These are phyloP conservation scores for Gambelia wislizenii DNA, from an alignment of 2,797 vertebrate genomes.

Conservation along the genomic window DNA sequence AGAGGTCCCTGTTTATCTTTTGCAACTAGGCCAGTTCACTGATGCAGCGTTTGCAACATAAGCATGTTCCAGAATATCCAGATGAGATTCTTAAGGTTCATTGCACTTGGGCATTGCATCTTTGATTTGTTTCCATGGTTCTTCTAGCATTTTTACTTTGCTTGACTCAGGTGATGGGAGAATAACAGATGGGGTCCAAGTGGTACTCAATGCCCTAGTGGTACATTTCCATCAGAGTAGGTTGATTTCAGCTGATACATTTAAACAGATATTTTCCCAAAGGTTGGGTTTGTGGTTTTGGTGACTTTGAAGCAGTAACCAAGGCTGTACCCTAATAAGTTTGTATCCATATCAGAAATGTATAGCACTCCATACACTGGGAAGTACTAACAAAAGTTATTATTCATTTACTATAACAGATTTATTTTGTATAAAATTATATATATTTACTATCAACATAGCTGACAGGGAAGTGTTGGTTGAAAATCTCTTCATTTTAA, in stretches of 20 bases:
- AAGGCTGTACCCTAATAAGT: background rate
- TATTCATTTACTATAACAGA: no score
- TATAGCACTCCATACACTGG: no score
- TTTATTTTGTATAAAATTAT: background rate
- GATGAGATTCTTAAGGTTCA: conserved; percentile 48
- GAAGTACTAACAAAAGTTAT: background rate
- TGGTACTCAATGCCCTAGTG: background rate
- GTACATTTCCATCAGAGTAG: background rate
- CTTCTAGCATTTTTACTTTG: background rate
- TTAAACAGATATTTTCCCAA: background rate
- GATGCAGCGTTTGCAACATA: background rate
- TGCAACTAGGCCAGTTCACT: background rate
- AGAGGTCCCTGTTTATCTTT: background rate
- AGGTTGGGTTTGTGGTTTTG: background rate
- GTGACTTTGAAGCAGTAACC: background rate
- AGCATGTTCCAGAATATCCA: conserved; percentile 19
- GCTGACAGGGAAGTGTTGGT: background rate
- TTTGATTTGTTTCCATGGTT: background rate
- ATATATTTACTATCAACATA: background rate
- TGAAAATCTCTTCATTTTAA: background rate
- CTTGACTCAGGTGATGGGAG: background rate
- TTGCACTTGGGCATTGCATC: background rate
- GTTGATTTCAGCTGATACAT: background rate
- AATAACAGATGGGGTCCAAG: no score
- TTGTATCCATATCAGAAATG: background rate